Conservation (phyloP, 1,140 invertebrate genomes). For the Propsilocerus akamusi region DNA sequence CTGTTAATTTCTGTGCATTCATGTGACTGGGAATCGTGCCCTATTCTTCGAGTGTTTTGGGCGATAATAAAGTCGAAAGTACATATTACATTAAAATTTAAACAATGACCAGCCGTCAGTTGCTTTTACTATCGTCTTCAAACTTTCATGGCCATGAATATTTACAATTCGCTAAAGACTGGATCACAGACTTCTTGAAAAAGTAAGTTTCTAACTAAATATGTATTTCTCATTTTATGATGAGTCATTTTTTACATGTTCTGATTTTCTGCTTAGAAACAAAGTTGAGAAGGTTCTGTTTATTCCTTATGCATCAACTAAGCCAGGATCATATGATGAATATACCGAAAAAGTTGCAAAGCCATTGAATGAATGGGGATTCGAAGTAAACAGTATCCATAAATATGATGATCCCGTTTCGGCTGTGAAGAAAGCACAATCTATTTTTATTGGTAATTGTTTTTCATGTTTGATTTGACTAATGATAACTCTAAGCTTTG, state of each 20-base stretch:
- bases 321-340: conserved; percentile 34
- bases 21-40: no score
- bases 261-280: conserved; percentile 29
- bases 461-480: no score
- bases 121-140: conserved; percentile 50
- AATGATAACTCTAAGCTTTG: no score
- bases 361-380: conserved; percentile 43
- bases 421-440: conserved; percentile 40
- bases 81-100: not conserved
- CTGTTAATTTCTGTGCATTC: no score
- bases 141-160: conserved; percentile 42
- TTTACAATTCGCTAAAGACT: conserved; percentile 43
- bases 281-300: conserved; percentile 48
- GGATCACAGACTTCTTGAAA: conserved; percentile 38
- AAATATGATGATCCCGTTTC: conserved; percentile 28
- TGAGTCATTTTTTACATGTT: conserved; percentile 9
- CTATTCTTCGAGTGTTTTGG: no score
- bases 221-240: not conserved
- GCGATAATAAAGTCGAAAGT: no score
- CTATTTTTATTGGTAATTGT: conserved; percentile 46
- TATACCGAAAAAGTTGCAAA: conserved; percentile 42
- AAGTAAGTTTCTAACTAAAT: conserved; percentile 37
- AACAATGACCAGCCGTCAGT: conserved; percentile 19
- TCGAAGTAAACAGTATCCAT: conserved; percentile 42
- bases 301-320: conserved; percentile 48